These are phyloP conservation scores for Brachypteracias leptosomus DNA, from an alignment of 2,113 vertebrate genomes.

Conservation along the genomic window DNA sequence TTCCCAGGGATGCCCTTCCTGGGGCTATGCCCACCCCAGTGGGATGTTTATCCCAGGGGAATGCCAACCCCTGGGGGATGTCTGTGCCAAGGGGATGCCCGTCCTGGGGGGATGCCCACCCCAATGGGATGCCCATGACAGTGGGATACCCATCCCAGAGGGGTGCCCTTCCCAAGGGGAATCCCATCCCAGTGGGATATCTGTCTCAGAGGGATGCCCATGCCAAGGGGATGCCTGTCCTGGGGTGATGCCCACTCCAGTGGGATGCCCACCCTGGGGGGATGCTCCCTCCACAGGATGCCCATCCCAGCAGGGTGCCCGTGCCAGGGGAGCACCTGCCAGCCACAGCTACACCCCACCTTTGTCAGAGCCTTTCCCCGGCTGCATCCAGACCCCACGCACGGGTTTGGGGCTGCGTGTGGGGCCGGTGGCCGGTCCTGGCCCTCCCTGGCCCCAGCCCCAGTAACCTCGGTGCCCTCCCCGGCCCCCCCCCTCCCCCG, in stretches of 20 bases:
- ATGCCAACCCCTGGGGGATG: neutral
- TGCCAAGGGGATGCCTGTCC: neutral
- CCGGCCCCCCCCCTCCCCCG: neutral
- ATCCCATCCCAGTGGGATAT: neutral
- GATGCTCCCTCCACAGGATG: neutral
- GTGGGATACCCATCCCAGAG: neutral
- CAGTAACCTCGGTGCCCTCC: slow-evolving; percentile 28
- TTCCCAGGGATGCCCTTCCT: too few relatives aligned
- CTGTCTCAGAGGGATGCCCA: neutral
- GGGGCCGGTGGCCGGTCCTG: neutral
- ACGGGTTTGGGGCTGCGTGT: neutral
- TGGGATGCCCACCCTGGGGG: rapidly evolving
- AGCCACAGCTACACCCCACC: rapidly evolving
- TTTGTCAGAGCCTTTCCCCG: neutral
- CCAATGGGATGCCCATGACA: neutral
- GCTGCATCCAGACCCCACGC: neutral
- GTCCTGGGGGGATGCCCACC: neutral
- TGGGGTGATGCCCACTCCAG: neutral
- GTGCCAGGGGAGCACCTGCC: neutral
- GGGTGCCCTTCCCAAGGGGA: neutral
- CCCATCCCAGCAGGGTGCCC: neutral
- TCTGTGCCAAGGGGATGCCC: neutral
- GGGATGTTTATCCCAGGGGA: neutral
- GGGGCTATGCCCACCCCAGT: rapidly evolving
- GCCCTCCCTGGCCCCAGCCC: neutral